Base-by-base conservation (phyloP, 2,888 invertebrate species). In the Noctua janthe region DNA sequence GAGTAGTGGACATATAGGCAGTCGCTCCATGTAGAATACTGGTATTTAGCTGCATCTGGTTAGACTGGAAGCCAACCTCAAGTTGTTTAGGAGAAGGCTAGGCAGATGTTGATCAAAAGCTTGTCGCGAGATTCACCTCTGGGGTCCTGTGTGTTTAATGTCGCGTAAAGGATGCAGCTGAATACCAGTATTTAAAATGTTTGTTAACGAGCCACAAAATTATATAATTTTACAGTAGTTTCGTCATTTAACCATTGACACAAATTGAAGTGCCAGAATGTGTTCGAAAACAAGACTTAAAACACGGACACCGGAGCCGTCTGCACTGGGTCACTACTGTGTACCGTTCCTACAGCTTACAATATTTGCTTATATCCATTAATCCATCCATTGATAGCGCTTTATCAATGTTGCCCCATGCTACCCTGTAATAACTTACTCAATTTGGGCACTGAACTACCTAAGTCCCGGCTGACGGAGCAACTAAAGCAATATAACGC, bases 371-470 rank as follows among this genome's bases (percentile, higher is more conserved):
- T n/a, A 70, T 79, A 54, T 54, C n/a, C n/a, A 49, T 47, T 39
- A 70, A 74, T 81, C 47, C 49, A 15, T 47, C 0, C 54, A 29
- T 70, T 73, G 39, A 11, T 11, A 20, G 10, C 13, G 7, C 39
- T 54, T 47, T 73, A 82, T 72, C 86, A 73, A 70, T 84, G 49
- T 86, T 82, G 15, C 73, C 76, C 54, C 62, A 77, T 29, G 47
- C 77, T 76, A 71, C 77, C 74, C 39, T 71, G 47, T 23, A 49
- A 78, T 73, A 83, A 84, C 87, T 83, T 79, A 71, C 29, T 39
- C 83, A 80, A 83, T 84, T 73, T 74, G 74, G 67, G 47, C 23
- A 39, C 47, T 56, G 8, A 76, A 67, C 71, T 83, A 62, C 49
- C 71, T 71, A 59, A 43, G 71, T n/a, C 76, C 64, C 67, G 20